Conservation (phyloP, 2,113 vertebrate species). For the Dinomys branickii region DNA sequence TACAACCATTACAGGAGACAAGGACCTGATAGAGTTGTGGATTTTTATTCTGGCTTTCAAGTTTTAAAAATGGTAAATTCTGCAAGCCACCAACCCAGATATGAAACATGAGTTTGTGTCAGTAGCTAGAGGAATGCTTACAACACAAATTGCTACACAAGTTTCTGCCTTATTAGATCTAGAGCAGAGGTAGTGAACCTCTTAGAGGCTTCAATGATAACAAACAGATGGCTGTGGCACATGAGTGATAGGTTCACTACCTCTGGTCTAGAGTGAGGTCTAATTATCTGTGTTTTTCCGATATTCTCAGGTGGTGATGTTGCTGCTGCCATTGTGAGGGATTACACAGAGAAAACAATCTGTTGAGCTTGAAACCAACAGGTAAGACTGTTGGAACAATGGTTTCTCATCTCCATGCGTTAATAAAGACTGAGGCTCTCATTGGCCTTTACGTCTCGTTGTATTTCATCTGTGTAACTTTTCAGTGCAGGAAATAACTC, state of each 20-base stretch:
- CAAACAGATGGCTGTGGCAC: neutral
- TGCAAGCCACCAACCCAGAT: neutral
- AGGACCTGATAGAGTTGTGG: neutral
- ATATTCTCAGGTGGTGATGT: neutral
- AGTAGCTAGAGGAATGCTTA: neutral
- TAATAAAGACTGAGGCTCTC: conserved; percentile 1
- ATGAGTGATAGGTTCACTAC: neutral
- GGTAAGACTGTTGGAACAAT: neutral
- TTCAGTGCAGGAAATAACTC: neutral
- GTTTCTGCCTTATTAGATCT: neutral
- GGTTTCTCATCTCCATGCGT: conserved; percentile 61
- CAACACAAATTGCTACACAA: neutral
- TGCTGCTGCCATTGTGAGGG: neutral
- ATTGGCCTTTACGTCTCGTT: neutral
- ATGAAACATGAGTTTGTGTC: neutral
- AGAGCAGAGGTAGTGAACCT: neutral
- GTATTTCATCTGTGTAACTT: neutral
- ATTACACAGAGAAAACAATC: neutral
- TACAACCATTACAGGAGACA: neutral
- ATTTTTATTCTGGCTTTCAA: neutral
- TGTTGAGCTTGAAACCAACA: neutral
- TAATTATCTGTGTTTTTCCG: neutral
- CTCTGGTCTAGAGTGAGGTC: neutral
- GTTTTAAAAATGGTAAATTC: neutral
- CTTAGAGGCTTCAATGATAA: neutral